These are phyloP conservation scores for Anas flavirostris DNA, from an alignment of 2,797 vertebrate species.

Conservation along the genomic window DNA sequence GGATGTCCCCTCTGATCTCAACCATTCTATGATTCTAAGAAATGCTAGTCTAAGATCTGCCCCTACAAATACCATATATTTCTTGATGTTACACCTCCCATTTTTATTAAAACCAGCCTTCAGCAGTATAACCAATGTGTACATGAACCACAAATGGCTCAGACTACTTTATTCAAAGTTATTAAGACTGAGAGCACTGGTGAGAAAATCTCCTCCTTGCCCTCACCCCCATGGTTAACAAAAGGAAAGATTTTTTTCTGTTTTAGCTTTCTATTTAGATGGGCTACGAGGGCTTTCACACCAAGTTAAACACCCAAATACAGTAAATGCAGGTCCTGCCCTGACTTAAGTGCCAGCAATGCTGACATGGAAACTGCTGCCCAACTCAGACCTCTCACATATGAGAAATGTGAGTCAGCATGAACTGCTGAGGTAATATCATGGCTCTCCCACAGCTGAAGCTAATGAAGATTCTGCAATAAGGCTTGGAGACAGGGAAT, in stretches of 20 bases:
- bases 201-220: neutral
- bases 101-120: neutral
- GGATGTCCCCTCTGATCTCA: no score
- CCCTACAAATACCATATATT: neutral
- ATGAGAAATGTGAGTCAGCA: neutral
- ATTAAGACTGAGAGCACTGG: neutral
- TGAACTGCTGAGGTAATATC: neutral
- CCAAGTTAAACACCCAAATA: neutral
- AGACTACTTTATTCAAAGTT: neutral
- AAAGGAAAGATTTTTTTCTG: neutral
- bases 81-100: neutral
- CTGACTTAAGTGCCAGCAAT: neutral
- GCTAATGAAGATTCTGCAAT: neutral
- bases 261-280: neutral
- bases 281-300: neutral
- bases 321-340: neutral
- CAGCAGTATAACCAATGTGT: neutral
- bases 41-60: neutral
- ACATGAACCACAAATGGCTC: neutral
- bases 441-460: neutral
- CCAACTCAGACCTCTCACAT: neutral
- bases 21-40: neutral
- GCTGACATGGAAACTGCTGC: neutral
- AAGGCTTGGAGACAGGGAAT: neutral
- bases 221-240: neutral